A percentile compares a stretch with the other conserved stretches of the same genome.
Evolutionary conservation across 2,113 vertebrate genomes (phyloP).

Genomic region (Xenopus laevis): DNA sequence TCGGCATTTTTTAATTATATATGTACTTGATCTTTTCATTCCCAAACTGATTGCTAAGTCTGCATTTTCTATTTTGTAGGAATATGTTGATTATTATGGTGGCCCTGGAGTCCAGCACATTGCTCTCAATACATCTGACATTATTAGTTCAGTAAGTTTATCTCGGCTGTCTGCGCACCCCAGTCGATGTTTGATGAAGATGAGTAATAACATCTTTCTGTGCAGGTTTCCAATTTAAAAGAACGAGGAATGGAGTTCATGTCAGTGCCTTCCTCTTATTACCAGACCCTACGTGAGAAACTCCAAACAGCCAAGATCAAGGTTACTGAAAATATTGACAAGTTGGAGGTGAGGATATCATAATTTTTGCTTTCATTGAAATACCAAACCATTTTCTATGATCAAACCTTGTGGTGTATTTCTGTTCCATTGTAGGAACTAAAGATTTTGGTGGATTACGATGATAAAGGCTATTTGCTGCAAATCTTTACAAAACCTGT

Average conservation of each 20-base stretch:
- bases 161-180: neutral
- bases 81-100: slow-evolving; percentile 91
- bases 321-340: slow-evolving; percentile 77
- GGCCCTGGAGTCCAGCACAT: slow-evolving; percentile 92
- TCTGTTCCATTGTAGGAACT: slow-evolving; percentile 70
- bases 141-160: slow-evolving; percentile 77
- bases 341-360: slow-evolving; percentile 71
- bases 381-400: no score
- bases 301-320: slow-evolving; percentile 80
- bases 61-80: slow-evolving; percentile 57
- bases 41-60: no score
- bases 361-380: no score
- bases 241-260: slow-evolving; percentile 88
- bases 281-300: slow-evolving; percentile 75
- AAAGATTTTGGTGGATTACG: slow-evolving; percentile 89
- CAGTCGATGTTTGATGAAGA: no score
- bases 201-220: neutral
- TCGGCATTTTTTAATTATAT: no score
- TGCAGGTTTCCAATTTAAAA: slow-evolving; percentile 82
- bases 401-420: no score
- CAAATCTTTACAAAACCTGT: slow-evolving; percentile 96
- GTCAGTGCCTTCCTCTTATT: slow-evolving; percentile 81
- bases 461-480: slow-evolving; percentile 91
- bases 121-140: slow-evolving; percentile 86
- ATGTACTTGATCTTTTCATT: no score